Base-by-base conservation (phyloP, 1,140 invertebrate species). In the Tetragonula clypearis region DNA sequence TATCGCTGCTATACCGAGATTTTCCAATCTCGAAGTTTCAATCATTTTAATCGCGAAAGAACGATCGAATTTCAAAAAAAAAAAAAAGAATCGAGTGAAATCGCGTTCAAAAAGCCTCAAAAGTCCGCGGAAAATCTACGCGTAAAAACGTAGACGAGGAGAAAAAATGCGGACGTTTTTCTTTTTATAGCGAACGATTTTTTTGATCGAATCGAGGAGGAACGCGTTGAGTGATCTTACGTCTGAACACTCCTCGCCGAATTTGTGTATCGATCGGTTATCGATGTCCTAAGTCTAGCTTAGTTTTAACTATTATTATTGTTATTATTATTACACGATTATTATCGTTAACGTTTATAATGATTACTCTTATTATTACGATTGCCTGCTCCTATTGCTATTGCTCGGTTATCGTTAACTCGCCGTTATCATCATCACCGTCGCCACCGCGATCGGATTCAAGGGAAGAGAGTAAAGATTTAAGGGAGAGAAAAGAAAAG, bases 361-460 rank as follows among this genome's bases (percentile, higher is more conserved):
- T 87, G 83, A 79, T 78, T 69, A 41, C 49, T n/a, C 21, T 72
- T 72, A 72, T 72, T 23, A 72, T 49, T 72, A 72, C 23, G 12
- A n/a, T 62, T n/a, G 19, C 49, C 49, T 53, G 23, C 6, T 53
- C 8, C 53, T 69, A 79, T 71, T 23, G 65, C 76, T 84, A 69
- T 49, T 35, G 3, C 35, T 35, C 41, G 12, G 60, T 83, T 77
- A 68, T 26, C 69, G 56, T 82, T 88, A 84, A 84, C 68, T 75
- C 80, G 62, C 26, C 65, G 82, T 84, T 87, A 76, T 62, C 80
- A 76, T 62, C 80, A 76, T 71, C 69, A 69, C 17, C 56, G 60
- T 65, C 80, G 79, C 69, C 23, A 56, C 21, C 23, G 35, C 58
- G 66, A 62, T 68, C 30, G 53, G 69, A 58, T 80, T 77, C 1